Base-by-base conservation (phyloP, 2,797 vertebrate species). In the Urophycis tenuis region DNA sequence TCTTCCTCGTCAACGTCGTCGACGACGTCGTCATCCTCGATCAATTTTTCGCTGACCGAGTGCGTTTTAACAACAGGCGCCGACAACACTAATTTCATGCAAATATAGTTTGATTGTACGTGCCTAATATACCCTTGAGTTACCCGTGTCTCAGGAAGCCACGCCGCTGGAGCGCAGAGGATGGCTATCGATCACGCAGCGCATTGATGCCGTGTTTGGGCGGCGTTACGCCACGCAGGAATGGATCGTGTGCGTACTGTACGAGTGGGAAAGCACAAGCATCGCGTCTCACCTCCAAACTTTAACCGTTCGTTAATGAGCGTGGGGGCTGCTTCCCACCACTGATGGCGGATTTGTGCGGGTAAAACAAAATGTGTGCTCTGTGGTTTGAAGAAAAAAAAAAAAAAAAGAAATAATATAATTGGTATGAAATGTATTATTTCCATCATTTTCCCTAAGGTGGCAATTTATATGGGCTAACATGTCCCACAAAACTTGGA, bases 401-500 rank as follows among this genome's bases (percentile, higher is more conserved):
- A 73, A 31, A 71, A 34, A 45, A 29, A 31, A 6, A 79, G 71
- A 22, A 39, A 74, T 60, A 29, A 67, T 80, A 31, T 73, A 60
- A 72, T 67, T 72, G 45, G 32, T 70, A 45, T 70, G 30, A 74
- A 78, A 80, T 78, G 35, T 72, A 77, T 77, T 76, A 79, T 77
- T 71, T 77, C 39, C 64, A 74, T 71, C 49, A 75, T 75, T 35
- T 41, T 73, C 76, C 74, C 70, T 45, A 33, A 2, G 69, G 74
- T 71, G 35, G 49, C 35, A 75, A 81, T 81, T 75, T 70, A 73
- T 41, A 75, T 36, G 49, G 19, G 49, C 53, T 49, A 36, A 39
- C 69, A 74, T 71, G 35, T 25, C 32, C 64, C 33, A 19, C 36
- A 12, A 33, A 80, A 64, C 34, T 29, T 71, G 60, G 30, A 33